Evolutionary conservation across 1,140 invertebrate species (phyloP).

Genomic region (Drosophila obscura): DNA sequence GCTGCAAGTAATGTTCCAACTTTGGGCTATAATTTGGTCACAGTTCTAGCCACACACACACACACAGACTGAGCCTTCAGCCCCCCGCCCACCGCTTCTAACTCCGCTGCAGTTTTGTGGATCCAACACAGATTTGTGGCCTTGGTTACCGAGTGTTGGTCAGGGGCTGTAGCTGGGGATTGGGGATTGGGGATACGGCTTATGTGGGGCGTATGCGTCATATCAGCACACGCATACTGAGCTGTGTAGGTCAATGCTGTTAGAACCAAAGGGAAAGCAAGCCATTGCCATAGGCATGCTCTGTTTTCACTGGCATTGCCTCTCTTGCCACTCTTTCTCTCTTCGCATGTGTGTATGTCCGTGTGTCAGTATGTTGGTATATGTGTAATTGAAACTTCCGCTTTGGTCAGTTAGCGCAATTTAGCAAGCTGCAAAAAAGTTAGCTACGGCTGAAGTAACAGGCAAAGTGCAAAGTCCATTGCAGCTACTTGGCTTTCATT

Average conservation of each 20-base stretch:
- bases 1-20: conserved; percentile 77
- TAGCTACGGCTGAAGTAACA: conserved; percentile 79
- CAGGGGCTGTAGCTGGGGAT: too few species aligned
- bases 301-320: conserved; percentile 27
- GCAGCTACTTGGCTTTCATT: conserved; percentile 81
- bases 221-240: conserved; percentile 67
- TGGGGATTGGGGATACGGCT: conserved; percentile 23
- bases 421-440: conserved; percentile 81
- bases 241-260: conserved; percentile 75
- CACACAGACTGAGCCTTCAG: too few species aligned
- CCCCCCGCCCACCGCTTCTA: background rate
- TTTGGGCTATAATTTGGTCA: conserved; percentile 75
- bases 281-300: conserved; percentile 24
- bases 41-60: conserved; percentile 1
- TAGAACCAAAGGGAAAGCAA: conserved; percentile 25
- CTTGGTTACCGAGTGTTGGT: conserved; percentile 38
- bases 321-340: background rate
- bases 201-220: conserved; percentile 69
- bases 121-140: conserved; percentile 76
- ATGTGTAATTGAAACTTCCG: conserved; percentile 81
- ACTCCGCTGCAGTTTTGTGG: conserved; percentile 38
- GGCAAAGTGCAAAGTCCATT: conserved; percentile 78
- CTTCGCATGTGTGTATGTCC: conserved; percentile 1
- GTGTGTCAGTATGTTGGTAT: conserved; percentile 33
- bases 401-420: conserved; percentile 81